These are phyloP conservation scores for Hemicordylus capensis DNA, from an alignment of 2,113 vertebrate species.

Conservation along the genomic window DNA sequence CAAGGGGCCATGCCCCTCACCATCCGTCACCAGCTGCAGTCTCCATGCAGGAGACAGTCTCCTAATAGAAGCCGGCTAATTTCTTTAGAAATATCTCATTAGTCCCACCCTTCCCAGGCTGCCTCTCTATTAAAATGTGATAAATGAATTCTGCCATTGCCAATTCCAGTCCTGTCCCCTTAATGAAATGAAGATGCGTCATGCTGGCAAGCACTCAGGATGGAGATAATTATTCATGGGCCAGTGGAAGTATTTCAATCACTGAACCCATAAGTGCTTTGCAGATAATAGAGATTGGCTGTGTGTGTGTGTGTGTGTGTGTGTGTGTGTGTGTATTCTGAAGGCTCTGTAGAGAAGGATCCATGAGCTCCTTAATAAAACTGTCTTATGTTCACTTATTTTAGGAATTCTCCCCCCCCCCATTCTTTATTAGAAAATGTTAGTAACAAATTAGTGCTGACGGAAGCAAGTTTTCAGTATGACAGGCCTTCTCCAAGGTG, in stretches of 20 bases:
- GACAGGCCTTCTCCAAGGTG: not conserved
- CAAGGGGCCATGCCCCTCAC: not conserved
- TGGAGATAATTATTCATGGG: constrained; percentile 69
- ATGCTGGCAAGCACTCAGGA: constrained; percentile 60
- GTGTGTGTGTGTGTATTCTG: not conserved
- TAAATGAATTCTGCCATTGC: constrained; percentile 80
- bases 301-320: not conserved
- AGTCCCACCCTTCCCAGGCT: constrained; percentile 76
- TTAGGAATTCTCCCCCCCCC: not conserved
- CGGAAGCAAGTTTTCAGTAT: not conserved
- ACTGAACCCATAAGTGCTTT: not conserved
- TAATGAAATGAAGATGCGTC: constrained; percentile 72
- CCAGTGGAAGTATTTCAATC: constrained; percentile 31
- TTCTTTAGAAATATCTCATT: constrained; percentile 85
- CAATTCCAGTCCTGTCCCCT: constrained; percentile 69
- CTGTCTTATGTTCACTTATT: not conserved
- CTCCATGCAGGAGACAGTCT: constrained; percentile 61
- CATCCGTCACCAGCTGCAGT: constrained; percentile 45
- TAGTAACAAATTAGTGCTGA: not conserved
- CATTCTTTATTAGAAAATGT: not conserved
- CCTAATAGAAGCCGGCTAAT: constrained; percentile 80
- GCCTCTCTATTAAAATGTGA: constrained; percentile 84
- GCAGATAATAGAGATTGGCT: not conserved
- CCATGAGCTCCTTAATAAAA: constrained; percentile 22
- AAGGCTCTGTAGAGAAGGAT: not conserved